A percentile compares a stretch with the other conserved stretches of the same genome.
Conservation (phyloP, 2,113 vertebrate genomes). For the Passer domesticus region DNA sequence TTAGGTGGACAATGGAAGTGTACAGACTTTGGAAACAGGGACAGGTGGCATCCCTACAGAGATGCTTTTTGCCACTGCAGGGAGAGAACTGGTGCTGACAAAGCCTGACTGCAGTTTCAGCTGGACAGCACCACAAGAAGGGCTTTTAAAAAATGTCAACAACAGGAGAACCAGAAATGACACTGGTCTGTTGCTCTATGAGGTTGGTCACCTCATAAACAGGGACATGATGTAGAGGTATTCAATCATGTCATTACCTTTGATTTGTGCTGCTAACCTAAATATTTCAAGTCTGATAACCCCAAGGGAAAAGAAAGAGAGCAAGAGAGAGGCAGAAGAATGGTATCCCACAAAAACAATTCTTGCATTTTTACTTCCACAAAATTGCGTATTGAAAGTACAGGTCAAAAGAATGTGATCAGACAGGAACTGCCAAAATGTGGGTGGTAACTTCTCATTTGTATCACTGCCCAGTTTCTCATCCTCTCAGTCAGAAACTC, state of each 20-base stretch:
- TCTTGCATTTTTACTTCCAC: neutral
- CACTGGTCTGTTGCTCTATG: accelerated
- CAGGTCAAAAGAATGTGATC: neutral
- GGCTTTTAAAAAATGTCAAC: neutral
- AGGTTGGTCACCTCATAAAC: neutral
- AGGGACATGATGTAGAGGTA: neutral
- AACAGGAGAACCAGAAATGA: neutral
- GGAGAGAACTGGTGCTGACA: neutral
- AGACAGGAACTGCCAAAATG: neutral
- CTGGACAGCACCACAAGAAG: neutral
- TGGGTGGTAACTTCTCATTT: neutral
- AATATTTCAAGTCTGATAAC: neutral
- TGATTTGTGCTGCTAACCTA: neutral
- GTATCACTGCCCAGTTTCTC: neutral
- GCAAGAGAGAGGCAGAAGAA: neutral
- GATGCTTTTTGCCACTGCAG: neutral
- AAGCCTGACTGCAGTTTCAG: neutral
- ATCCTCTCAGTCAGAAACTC: neutral
- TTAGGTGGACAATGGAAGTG: neutral
- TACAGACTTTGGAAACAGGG: neutral
- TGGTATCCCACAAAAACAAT: neutral
- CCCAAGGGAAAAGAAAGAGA: neutral
- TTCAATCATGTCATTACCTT: neutral
- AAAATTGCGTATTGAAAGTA: accelerated
- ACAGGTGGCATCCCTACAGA: neutral